Base-by-base conservation (phyloP, 2,888 invertebrate genomes). In the Pocota personata region DNA sequence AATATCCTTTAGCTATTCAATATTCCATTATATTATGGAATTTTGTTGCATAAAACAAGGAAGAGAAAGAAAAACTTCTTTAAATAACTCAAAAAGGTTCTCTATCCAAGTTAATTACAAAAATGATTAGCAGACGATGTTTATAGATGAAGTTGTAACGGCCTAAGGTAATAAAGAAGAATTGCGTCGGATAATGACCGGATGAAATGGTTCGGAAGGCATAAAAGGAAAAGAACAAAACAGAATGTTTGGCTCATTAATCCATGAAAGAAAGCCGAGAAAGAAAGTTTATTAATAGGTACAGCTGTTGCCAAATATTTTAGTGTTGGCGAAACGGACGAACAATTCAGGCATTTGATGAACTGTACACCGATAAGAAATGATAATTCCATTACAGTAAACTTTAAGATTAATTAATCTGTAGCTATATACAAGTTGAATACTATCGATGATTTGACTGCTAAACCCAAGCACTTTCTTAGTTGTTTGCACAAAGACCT, bases 101-200 rank as follows among this genome's bases (percentile, higher is more conserved):
- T 24, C 21, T 50, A 35, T 16, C 35, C 35, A 50, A 66, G 66
- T 66, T 66, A 66, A 66, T 66, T 66, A 66, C 35, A 14, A 66
- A 66, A 66, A 66, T 66, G 66, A 66, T 66, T 50, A 66, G 66
- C 48, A 50, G 50, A 50, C 35, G 27, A 48, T 66, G 48, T 66
- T 35, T 50, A 66, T 50, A 35, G 66, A 66, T 66, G 35, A 66
- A 35, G 66, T 50, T 66, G 35, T 35, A 35, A 35, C 35, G 48
- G 50, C 24, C 32, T n/a, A 50, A 21, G 50, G 50, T 50, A 66
- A 66, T 66, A 66, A 66, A 66, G 14, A 35, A 50, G n/a, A 37
- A 21, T 35, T 35, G 24, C 21, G n/a, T 14, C 32, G 16, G 48
- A 66, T 35, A 66, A 66, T 66, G 35, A 35, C n/a, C 35, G 48